phyloP scores from a whole-genome alignment of 2,888 invertebrate genomes.

The Sesamia inferens region DNA sequence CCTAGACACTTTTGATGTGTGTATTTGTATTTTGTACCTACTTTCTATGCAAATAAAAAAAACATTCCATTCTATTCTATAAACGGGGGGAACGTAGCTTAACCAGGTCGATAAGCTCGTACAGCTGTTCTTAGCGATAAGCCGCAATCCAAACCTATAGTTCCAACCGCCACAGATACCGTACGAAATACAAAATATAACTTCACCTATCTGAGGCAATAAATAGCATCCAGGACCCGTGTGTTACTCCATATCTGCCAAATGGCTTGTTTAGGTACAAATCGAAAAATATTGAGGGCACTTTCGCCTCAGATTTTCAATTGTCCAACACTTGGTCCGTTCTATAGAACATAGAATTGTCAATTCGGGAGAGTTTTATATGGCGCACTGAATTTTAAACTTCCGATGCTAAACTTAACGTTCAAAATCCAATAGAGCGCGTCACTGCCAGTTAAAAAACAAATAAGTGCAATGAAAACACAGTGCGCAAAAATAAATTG shows the following conservation, averaged over 20 bases:
- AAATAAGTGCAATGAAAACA: too few species aligned
- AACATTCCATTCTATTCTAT: too few species aligned
- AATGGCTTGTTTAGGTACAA: slow-evolving; percentile 56
- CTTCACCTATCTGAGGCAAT: slow-evolving; percentile 42
- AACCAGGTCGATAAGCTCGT: too few species aligned
- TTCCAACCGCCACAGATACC: background rate
- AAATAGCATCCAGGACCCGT: slow-evolving; percentile 44
- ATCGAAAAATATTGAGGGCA: slow-evolving; percentile 60
- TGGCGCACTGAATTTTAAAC: too few species aligned
- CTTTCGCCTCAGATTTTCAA: slow-evolving; percentile 50
- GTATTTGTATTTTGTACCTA: too few species aligned
- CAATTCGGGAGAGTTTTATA: background rate
- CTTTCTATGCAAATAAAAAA: too few species aligned
- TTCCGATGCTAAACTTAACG: too few species aligned
- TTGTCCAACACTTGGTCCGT: slow-evolving; percentile 21
- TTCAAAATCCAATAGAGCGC: too few species aligned
- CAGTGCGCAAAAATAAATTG: too few species aligned
- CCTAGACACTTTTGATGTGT: too few species aligned
- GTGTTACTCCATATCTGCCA: slow-evolving; percentile 44
- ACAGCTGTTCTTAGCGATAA: background rate
- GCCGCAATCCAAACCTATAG: background rate
- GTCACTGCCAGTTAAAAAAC: too few species aligned
- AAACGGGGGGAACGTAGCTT: too few species aligned
- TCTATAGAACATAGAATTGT: background rate
- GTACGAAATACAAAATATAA: slow-evolving; percentile 35